Evolutionary conservation across 2,113 vertebrate genomes (phyloP).

Genomic region (Ceyx margarethae): DNA sequence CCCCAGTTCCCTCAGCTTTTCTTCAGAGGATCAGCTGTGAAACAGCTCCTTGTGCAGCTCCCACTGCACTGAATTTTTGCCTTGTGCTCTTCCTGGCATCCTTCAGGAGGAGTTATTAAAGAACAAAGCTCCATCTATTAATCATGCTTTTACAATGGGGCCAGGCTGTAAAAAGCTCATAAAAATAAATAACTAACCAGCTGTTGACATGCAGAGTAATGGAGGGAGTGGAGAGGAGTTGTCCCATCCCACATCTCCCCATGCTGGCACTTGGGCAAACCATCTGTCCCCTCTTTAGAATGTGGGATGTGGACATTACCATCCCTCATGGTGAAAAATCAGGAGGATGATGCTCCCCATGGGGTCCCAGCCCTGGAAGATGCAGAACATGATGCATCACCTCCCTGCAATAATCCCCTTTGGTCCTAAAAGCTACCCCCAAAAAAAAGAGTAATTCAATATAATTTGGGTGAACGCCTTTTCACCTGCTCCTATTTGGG

Average conservation of each 20-base stretch:
- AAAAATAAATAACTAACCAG: neutral
- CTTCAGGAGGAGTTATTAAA: neutral
- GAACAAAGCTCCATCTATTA: neutral
- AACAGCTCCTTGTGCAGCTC: neutral
- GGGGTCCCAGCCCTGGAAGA: neutral
- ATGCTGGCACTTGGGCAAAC: neutral
- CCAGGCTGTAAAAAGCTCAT: neutral
- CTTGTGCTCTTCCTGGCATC: neutral
- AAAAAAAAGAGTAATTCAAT: neutral
- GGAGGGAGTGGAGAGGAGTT: neutral
- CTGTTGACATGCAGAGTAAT: neutral
- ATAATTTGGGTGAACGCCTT: neutral
- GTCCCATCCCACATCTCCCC: neutral
- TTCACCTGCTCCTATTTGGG: neutral
- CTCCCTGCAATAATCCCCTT: neutral
- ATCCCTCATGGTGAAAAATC: neutral
- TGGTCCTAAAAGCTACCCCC: neutral
- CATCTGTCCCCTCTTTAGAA: neutral
- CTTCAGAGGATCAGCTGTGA: neutral
- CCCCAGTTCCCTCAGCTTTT: too few relatives aligned
- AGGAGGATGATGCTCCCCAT: neutral
- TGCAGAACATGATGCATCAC: neutral
- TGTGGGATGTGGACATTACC: neutral
- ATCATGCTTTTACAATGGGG: neutral
- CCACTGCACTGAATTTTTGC: neutral